These are phyloP conservation scores for Tridacna crocea DNA, from an alignment of 2,888 invertebrate genomes.

Conservation along the genomic window DNA sequence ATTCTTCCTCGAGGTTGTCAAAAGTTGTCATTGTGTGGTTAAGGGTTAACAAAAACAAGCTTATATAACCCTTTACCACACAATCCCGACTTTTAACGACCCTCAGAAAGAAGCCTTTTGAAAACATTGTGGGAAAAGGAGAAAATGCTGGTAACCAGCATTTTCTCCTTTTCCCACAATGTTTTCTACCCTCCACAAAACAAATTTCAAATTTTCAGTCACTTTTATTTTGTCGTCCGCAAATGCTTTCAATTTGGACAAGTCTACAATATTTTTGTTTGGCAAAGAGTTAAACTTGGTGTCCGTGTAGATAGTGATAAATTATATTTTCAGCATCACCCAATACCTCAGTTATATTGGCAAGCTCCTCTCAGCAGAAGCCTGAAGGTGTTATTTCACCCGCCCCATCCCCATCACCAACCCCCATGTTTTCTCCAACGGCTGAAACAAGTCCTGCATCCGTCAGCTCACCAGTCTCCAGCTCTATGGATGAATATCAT, in stretches of 20 bases:
- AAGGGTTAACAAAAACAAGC: not conserved
- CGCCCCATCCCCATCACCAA: not conserved
- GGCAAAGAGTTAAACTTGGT: no score
- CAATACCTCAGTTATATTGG: slow-evolving; percentile 18
- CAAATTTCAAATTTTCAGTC: no score
- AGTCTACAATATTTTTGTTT: no score
- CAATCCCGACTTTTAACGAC: not conserved
- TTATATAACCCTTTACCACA: not conserved
- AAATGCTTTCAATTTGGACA: no score
- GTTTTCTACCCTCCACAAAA: not conserved
- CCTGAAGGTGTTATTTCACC: slow-evolving; percentile 11
- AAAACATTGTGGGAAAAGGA: not conserved
- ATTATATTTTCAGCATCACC: slow-evolving; percentile 12
- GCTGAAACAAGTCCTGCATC: slow-evolving; percentile 4
- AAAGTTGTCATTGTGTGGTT: not conserved
- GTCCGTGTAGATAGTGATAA: not conserved
- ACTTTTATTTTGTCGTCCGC: no score
- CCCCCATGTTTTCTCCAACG: slow-evolving; percentile 4
- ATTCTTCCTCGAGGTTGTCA: no score
- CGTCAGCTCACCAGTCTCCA: not conserved
- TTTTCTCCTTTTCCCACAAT: not conserved
- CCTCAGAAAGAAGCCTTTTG: not conserved
- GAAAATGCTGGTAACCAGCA: not conserved
- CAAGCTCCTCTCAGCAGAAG: slow-evolving; percentile 15
- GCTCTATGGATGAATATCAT: slow-evolving; percentile 12